Evolutionary conservation across 2,797 vertebrate genomes (phyloP), one percentile per base, ranked within the genome.

Genomic region (Rhyacichthys aspro): DNA sequence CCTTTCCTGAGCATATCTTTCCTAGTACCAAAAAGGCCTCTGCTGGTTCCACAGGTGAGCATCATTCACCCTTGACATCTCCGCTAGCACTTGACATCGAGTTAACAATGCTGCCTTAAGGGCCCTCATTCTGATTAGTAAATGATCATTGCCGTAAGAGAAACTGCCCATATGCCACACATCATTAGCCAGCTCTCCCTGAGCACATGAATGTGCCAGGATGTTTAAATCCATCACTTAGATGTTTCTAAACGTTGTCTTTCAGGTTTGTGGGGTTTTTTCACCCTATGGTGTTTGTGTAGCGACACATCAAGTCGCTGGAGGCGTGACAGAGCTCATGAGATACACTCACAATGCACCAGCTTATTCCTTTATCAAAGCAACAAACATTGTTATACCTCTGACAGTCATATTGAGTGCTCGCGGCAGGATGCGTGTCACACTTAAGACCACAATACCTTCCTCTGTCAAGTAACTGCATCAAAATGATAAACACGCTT

Each of bases 91-190:
- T 19, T 67, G 49, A 72, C 78, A 76, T 56, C 41, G 58, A 59
- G 76, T 56, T 52, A 79, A 11, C 49, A 9, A n/a, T 3, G 38
- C 11, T 7, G 43, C 61, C 61, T 68, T 67, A 39, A 52, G 55
- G 50, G 67, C 23, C 49, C 44, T 42, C 37, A 37, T 63, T 83
- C 82, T 88, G 79, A 86, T 90, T 85, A 88, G 72, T 42, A 81
- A 84, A 78, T 84, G 79, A 88, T 90, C 84, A 83, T 73, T 83
- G 83, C 67, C 41, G 55, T 64, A 52, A 76, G 67, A 88, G 52
- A 74, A 80, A 86, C 72, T 74, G 80, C 79, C 76, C 82, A 83
- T 82, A 79, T 79, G 86, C 69, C 78, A 79, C 70, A 79, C 63
- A 73, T 86, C 77, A 86, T 85, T 87, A 83, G 71, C 60, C 6